Base-by-base conservation (phyloP, 2,797 vertebrate species). In the Sardinella longiceps region DNA sequence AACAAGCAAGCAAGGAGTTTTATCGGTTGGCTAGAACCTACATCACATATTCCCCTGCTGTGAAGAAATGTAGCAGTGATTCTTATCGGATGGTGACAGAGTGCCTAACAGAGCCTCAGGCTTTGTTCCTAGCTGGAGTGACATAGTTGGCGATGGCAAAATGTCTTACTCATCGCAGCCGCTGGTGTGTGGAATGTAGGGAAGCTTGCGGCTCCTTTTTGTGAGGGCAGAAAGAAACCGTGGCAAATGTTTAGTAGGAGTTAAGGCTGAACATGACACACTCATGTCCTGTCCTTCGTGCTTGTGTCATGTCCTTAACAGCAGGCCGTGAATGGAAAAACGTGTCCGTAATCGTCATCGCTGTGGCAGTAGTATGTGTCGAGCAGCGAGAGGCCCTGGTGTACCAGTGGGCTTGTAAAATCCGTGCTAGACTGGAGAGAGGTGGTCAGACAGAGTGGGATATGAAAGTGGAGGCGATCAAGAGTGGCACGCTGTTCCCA, bases 191-290 rank as follows among this genome's bases (percentile, higher is more conserved):
- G 30, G 33, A 74, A 37, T 37, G 18, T 37, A 15, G 30, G 66
- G 66, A 74, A 39, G 66, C 33, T 37, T 28, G 30, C 14, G 30
- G 30, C 66, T 2, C 30, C 5, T 74, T 15, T 39, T 74, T 37
- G 5, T 37, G 15, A 74, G 30, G 12, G 30, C 30, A 20, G 3
- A 39, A 5, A 74, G 66, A 74, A 39, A 20, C 30, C 33, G 4
- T 39, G 66, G 30, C 66, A 74, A 74, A 74, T 74, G 66, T 33
- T 74, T 74, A 37, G 66, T 74, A 37, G 66, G 66, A 74, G 66
- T 74, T 20, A 23, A 77, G 70, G 37, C 18, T 5, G 30, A 33
- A 1, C 3, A 18, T 70, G 63, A 70, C 63, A 53, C 56, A 77
- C 70, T 23, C 5, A 77, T 77, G 70, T 43, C n/a, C n/a, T n/a